phyloP scores from a whole-genome alignment of 2,888 invertebrate species.

The Neria commutata region DNA sequence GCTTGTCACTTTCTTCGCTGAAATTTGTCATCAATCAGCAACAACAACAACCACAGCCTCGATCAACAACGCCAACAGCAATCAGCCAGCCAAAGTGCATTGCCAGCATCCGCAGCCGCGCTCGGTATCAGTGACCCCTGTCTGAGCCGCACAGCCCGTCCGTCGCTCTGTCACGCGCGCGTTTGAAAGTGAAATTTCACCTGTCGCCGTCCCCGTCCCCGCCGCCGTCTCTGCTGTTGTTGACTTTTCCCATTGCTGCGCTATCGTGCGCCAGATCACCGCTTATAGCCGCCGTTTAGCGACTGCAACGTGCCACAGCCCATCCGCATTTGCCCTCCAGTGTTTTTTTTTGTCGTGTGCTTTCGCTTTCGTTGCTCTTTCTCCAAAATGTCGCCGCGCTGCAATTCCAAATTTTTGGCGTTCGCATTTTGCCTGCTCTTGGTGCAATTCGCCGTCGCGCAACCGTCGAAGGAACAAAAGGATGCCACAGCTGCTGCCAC shows the following conservation, averaged over 20 bases:
- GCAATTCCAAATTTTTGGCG: neutral
- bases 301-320: too few relatives aligned
- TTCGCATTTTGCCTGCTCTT: slow-evolving; percentile 18
- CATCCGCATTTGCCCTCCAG: too few relatives aligned
- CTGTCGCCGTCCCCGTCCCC: neutral
- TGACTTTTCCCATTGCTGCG: neutral
- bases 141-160: neutral
- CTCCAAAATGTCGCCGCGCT: neutral
- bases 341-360: neutral
- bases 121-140: neutral
- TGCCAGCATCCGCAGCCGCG: neutral
- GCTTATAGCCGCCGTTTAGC: too few relatives aligned
- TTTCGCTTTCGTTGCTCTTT: neutral
- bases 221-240: neutral
- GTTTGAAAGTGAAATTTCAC: neutral
- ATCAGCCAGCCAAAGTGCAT: too few relatives aligned
- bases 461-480: slow-evolving; percentile 9
- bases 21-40: neutral
- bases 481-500: slow-evolving; percentile 5
- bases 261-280: too few relatives aligned
- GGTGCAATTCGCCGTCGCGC: slow-evolving; percentile 10
- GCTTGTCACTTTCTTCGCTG: neutral
- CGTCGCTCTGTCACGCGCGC: neutral
- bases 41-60: too few relatives aligned
- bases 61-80: too few relatives aligned